A percentile compares a stretch with the other conserved stretches of the same genome.
These are phyloP conservation scores for Ranitomeya imitator DNA, from an alignment of 2,113 vertebrate genomes.

Conservation along the genomic window DNA sequence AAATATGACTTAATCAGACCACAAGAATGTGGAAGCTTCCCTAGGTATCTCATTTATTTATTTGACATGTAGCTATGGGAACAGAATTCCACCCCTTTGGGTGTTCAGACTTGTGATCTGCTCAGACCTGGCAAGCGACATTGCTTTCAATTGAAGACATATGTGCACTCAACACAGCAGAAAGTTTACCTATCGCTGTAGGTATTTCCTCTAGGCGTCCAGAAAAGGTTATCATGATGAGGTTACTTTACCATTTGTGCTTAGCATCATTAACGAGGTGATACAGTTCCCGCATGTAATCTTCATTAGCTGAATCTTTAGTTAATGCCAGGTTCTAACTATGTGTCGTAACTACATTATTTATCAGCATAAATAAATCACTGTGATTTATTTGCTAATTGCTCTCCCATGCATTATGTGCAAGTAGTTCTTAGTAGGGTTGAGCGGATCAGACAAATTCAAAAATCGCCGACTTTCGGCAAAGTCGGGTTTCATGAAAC, in stretches of 20 bases:
- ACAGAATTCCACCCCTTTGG: conserved; percentile 74
- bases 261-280: too few relatives aligned
- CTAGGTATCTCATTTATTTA: conserved; percentile 84
- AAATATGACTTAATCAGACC: conserved; percentile 79
- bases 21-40: conserved; percentile 83
- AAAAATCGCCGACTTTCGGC: too few relatives aligned
- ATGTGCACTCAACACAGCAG: conserved; percentile 68
- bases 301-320: too few relatives aligned
- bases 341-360: too few relatives aligned
- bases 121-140: conserved; percentile 70
- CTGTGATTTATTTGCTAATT: too few relatives aligned
- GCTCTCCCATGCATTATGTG: too few relatives aligned
- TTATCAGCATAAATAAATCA: too few relatives aligned
- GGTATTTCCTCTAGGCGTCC: conserved; percentile 61
- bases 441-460: too few relatives aligned
- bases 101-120: conserved; percentile 69
- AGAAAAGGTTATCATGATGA: neutral
- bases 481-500: too few relatives aligned
- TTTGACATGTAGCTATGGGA: conserved; percentile 81
- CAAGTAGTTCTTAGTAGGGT: too few relatives aligned
- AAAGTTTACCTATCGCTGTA: conserved; percentile 69
- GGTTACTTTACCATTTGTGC: neutral
- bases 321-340: too few relatives aligned
- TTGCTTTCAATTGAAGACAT: conserved; percentile 76
- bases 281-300: too few relatives aligned